Conservation (phyloP, 2,797 vertebrate genomes). For the Manis crassicaudata region DNA sequence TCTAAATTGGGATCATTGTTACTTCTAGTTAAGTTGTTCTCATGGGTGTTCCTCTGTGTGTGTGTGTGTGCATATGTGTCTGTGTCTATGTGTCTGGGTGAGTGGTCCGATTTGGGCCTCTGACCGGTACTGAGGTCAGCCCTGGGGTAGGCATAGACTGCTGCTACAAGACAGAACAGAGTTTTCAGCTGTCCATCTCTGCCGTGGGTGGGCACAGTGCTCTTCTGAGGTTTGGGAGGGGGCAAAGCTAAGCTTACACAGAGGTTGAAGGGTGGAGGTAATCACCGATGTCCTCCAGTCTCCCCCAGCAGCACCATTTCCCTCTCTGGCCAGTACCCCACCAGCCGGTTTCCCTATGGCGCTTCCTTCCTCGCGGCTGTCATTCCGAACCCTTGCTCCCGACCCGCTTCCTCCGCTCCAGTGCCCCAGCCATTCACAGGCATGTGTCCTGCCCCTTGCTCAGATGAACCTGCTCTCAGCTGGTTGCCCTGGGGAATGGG, state of each 20-base stretch:
- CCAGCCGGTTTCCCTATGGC: background rate
- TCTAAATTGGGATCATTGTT: background rate
- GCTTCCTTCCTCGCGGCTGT: background rate
- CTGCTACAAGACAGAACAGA: background rate
- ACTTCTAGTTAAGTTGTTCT: background rate
- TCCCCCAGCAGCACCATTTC: background rate
- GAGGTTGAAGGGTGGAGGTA: background rate
- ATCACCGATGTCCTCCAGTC: background rate
- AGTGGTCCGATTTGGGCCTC: background rate
- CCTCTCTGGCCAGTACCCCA: no score
- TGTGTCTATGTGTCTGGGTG: background rate
- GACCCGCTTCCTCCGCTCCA: background rate
- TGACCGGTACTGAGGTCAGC: background rate
- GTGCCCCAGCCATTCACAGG: background rate
- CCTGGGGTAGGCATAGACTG: background rate
- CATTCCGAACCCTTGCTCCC: background rate
- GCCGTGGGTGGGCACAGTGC: no score
- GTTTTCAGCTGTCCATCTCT: background rate
- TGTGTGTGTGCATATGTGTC: background rate
- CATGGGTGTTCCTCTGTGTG: background rate
- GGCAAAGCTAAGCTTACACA: background rate
- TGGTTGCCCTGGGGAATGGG: background rate
- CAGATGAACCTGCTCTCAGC: background rate
- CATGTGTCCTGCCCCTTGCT: background rate
- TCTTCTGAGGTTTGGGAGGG: background rate